Evolutionary conservation across 2,113 vertebrate genomes (phyloP), one percentile per base, ranked within the genome.

Genomic region (Zootoca vivipara): DNA sequence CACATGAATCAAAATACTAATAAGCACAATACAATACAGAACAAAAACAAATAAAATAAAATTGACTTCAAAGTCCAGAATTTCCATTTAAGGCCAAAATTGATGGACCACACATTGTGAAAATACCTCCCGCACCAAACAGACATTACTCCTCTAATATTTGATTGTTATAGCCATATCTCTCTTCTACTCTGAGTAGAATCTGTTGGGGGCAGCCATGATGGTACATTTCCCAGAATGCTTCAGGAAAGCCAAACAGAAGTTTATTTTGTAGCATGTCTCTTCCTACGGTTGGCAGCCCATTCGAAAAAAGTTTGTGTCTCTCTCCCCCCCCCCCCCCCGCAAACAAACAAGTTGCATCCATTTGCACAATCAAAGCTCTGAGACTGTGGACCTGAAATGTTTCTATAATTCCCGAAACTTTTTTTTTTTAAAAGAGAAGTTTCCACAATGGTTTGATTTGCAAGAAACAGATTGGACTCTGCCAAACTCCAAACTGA

Each of bases 401-500:
- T n/a, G 20, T 89, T 93, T 92, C 89, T 91, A 80, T 94, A 92
- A 92, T 92, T 90, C 88, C 85, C 88, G 33, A 28, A 35, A 77
- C 24, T 1, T 38, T n/a, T 78, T 85, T 62, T 33, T 35, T 70
- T 85, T 84, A 26, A 24, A 5, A 40, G 22, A 72, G 58, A 85
- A 90, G 91, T 91, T 95, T 92, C 16, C 92, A 85, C 90, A 83
- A 87, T 86, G 85, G 89, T 95, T 77, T 85, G 95, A 95, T 94
- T 94, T 95, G 92, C 24, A 75, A 94, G 91, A 22, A 95, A 95
- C 95, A 96, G 94, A 95, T 96, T 96, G 95, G 87, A 91, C 92
- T 94, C 85, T 89, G 91, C 92, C 94, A 92, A 95, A 95, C 93
- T 93, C 92, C 96, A 85, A 96, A 92, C 91, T 94, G 94, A 97